Conservation (phyloP, 2,888 invertebrate genomes). For the Spodoptera picta region DNA sequence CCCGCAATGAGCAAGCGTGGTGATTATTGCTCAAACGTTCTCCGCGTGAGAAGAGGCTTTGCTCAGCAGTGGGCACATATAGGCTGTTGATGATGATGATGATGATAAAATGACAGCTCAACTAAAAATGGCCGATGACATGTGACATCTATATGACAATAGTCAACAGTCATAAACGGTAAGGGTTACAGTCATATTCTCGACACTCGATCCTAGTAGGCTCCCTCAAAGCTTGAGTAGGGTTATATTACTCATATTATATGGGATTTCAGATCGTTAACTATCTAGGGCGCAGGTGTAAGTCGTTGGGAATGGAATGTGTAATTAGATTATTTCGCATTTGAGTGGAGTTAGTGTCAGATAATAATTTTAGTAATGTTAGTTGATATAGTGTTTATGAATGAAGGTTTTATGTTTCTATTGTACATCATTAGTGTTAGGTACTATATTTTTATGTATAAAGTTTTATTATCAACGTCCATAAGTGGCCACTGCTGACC, state of each 20-base stretch:
- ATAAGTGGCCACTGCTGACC: too few relatives aligned
- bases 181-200: constrained; percentile 30
- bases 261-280: constrained; percentile 47
- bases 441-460: too few relatives aligned
- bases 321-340: constrained; percentile 41
- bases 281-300: constrained; percentile 44
- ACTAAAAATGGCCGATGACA: constrained; percentile 38
- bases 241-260: constrained; percentile 46
- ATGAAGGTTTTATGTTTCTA: too few relatives aligned
- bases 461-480: too few relatives aligned
- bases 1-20: too few relatives aligned
- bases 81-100: too few relatives aligned
- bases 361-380: constrained; percentile 13
- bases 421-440: too few relatives aligned
- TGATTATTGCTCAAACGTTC: too few relatives aligned
- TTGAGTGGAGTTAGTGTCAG: constrained; percentile 12
- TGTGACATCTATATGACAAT: constrained; percentile 37
- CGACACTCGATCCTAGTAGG: constrained; percentile 45
- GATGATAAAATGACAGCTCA: constrained; percentile 13
- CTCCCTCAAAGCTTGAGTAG: constrained; percentile 34
- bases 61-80: too few relatives aligned
- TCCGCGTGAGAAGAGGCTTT: too few relatives aligned
- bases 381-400: constrained; percentile 3
- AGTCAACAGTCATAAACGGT: constrained; percentile 41
- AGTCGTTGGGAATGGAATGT: constrained; percentile 34